These are phyloP conservation scores for Halictus quadricinctus DNA, from an alignment of 2,888 invertebrate species.

Conservation along the genomic window DNA sequence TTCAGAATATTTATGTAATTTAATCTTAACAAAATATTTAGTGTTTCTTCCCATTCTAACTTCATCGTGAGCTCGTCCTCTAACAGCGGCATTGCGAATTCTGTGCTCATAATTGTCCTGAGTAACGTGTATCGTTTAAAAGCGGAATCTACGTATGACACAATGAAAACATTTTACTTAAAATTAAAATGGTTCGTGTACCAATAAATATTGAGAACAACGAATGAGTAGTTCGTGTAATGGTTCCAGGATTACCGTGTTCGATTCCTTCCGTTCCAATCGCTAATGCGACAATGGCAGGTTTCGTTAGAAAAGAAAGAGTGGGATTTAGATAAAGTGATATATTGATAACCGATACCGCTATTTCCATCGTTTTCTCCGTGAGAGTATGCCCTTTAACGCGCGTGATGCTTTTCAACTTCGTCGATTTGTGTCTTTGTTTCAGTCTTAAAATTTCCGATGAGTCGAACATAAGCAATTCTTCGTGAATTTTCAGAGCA, in stretches of 20 bases:
- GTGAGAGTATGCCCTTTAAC: conserved; percentile 85
- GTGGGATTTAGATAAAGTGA: conserved; percentile 91
- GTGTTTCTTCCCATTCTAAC: conserved; percentile 74
- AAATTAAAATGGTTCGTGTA: conserved; percentile 3
- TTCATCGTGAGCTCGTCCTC: conserved; percentile 64
- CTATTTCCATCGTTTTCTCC: conserved; percentile 87
- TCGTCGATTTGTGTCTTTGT: conserved; percentile 71
- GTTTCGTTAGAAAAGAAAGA: conserved; percentile 87
- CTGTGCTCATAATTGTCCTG: conserved; percentile 74
- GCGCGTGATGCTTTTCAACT: conserved; percentile 61
- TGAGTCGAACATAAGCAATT: conserved; percentile 74
- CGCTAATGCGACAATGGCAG: conserved; percentile 83
- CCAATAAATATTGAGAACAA: neutral
- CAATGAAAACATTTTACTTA: conserved; percentile 5
- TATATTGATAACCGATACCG: conserved; percentile 88
- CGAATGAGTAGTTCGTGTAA: conserved; percentile 22
- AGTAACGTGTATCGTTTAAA: conserved; percentile 73
- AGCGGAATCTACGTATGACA: conserved; percentile 69
- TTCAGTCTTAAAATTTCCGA: conserved; percentile 71
- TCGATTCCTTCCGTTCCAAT: conserved; percentile 43
- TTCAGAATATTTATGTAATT: conserved; percentile 65
- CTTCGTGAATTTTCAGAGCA: conserved; percentile 76
- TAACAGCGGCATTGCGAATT: conserved; percentile 75
- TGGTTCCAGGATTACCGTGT: conserved; percentile 47
- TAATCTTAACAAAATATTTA: conserved; percentile 69